Conservation (phyloP, 2,888 invertebrate species). For the Heterodera filipjevi region DNA sequence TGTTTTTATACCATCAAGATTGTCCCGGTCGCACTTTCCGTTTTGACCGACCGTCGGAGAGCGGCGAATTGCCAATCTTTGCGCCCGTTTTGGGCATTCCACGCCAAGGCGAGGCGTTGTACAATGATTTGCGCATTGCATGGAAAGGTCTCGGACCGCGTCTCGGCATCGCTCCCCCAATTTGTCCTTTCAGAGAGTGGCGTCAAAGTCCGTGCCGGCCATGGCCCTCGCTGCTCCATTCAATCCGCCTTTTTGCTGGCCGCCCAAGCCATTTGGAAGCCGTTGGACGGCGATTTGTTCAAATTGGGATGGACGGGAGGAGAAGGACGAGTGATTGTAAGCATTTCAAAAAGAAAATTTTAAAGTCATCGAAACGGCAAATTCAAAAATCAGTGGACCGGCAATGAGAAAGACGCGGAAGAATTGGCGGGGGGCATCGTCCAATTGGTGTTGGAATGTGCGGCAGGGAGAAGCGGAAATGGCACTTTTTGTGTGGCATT, state of each 20-base stretch:
- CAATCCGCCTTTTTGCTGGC: conserved; percentile 6
- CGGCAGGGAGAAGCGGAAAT: conserved; percentile 26
- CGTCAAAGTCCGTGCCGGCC: conserved; percentile 12
- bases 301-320: neutral
- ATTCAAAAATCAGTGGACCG: conserved; percentile 45
- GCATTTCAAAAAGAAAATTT: neutral
- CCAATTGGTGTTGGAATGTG: conserved; percentile 43
- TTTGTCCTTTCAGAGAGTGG: neutral
- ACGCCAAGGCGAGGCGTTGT: conserved; percentile 11
- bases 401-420: conserved; percentile 35
- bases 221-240: conserved; percentile 6
- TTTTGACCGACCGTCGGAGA: conserved; percentile 15
- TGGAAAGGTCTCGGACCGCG: conserved; percentile 8
- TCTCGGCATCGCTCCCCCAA: neutral
- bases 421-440: conserved; percentile 41
- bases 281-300: conserved; percentile 19
- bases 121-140: conserved; percentile 13
- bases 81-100: conserved; percentile 16
- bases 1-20: conserved; percentile 17
- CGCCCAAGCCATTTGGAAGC: neutral
- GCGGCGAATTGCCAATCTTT: neutral
- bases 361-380: neutral
- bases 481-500: conserved; percentile 29
- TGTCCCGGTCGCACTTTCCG: conserved; percentile 16
- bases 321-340: conserved; percentile 15